Evolutionary conservation across 2,113 vertebrate genomes (phyloP).

Genomic region (Hyperoodon ampullatus): DNA sequence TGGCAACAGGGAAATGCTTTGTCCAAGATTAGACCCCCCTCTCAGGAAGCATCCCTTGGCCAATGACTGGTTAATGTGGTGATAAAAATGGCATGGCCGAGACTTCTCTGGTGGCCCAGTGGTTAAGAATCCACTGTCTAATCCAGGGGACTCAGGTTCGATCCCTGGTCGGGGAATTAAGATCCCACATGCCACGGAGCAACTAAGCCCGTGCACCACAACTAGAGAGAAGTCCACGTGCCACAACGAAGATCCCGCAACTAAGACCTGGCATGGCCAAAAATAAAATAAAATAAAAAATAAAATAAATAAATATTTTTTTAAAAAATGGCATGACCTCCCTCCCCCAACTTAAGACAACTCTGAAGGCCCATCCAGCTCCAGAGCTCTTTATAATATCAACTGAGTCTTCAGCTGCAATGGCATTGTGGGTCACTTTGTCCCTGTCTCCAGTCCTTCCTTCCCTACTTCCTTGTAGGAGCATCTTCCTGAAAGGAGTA

Average conservation of each 20-base stretch:
- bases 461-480: neutral
- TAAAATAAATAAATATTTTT: too few relatives aligned
- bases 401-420: neutral
- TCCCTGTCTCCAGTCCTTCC: neutral
- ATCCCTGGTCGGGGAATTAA: too few relatives aligned
- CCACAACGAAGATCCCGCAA: too few relatives aligned
- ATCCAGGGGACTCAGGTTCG: too few relatives aligned
- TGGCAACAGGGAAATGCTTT: neutral
- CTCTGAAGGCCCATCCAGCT: neutral
- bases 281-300: too few relatives aligned
- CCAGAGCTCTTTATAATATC: neutral
- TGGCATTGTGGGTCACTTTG: neutral
- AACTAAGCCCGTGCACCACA: too few relatives aligned
- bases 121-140: too few relatives aligned
- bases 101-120: too few relatives aligned
- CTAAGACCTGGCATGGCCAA: too few relatives aligned
- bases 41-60: neutral
- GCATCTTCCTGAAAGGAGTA: neutral
- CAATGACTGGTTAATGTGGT: neutral
- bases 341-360: neutral
- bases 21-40: neutral
- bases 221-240: too few relatives aligned
- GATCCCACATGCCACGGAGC: too few relatives aligned
- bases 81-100: neutral
- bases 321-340: too few relatives aligned